Evolutionary conservation across 2,888 invertebrate genomes (phyloP), one percentile per base, ranked within the genome.

Genomic region (Napeogenes inachia): DNA sequence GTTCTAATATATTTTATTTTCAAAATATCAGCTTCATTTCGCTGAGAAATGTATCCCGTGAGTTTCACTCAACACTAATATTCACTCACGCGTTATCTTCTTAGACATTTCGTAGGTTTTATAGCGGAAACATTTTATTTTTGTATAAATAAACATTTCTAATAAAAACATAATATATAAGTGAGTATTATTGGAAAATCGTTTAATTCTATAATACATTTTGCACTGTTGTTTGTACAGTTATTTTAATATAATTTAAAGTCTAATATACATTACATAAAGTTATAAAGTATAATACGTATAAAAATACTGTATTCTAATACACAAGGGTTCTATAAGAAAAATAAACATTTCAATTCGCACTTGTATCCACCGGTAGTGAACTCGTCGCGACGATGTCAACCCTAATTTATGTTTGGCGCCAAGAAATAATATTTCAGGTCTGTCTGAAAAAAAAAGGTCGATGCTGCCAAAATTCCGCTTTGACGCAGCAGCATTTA

Each of bases 331-430:
- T 50, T 30, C 10, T 50, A 4, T 30, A 30, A 30, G 30, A 50
- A 30, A 21, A 30, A n/a, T 30, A 4, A 13, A 13, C 47, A 13
- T n/a, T 6, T n/a, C 47, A 13, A 45, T 45, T 38, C 42, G 54
- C 33, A 12, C n/a, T 21, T 32, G 50, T 42, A 47, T 54, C 47
- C 59, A 55, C 56, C 67, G 67, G 61, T 56, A 59, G 64, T 60
- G 63, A 67, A 60, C 64, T 64, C 62, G 68, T 67, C 80, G 77
- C 79, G 79, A 73, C 75, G 78, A 61, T 78, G 78, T 78, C 79
- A 76, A 73, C 71, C 68, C 81, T 85, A 87, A 89, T 89, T 87
- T 85, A 81, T 75, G 80, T 77, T 82, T 77, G 89, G 89, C 89
- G 89, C 89, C 89, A 80, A 68, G 69, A 73, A 73, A 72, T 80